phyloP scores from a whole-genome alignment of 2,113 vertebrate species.

The Odocoileus hemionus region DNA sequence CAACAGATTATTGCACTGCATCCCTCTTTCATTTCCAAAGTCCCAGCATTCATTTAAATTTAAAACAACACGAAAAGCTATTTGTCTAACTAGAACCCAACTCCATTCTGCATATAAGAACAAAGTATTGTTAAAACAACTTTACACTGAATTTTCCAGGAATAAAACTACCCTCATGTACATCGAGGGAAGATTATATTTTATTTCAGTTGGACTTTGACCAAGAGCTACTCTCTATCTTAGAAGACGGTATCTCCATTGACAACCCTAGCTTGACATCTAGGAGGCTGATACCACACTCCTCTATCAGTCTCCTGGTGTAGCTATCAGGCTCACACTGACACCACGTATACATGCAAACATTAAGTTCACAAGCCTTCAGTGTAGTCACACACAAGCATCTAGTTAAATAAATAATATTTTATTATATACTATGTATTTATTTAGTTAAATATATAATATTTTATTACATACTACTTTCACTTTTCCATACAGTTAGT shows the following conservation, averaged over 20 bases:
- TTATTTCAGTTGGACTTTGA: background rate
- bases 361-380: background rate
- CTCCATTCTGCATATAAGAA: background rate
- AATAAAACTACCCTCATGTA: background rate
- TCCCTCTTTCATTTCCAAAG: background rate
- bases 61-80: background rate
- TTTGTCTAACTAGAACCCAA: background rate
- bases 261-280: background rate
- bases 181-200: background rate
- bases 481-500: background rate
- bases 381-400: background rate
- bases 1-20: fast-evolving
- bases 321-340: background rate
- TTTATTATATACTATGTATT: background rate
- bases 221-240: background rate
- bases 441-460: background rate
- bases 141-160: background rate
- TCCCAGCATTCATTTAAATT: background rate
- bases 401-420: background rate
- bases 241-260: background rate
- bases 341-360: background rate
- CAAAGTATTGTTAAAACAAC: background rate
- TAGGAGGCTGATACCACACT: background rate
- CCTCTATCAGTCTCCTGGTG: background rate
- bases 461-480: background rate